Evolutionary conservation across 2,113 vertebrate genomes (phyloP).

Genomic region (Leptobrachium leishanense): DNA sequence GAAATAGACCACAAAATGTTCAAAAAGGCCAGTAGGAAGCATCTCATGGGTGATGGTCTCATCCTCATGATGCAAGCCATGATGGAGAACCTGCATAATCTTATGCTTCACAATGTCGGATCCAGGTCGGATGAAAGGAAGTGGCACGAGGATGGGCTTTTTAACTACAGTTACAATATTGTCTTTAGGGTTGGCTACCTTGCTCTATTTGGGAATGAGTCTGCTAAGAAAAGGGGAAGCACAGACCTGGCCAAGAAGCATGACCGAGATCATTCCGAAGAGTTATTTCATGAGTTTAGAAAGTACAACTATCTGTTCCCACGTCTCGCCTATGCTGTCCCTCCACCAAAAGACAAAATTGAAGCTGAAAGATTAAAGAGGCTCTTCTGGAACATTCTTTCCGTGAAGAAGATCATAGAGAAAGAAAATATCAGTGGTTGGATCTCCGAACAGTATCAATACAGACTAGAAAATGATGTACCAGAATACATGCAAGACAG

Average conservation of each 20-base stretch:
- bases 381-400: slow-evolving; percentile 75
- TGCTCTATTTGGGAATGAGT: slow-evolving; percentile 76
- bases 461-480: slow-evolving; percentile 59
- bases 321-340: slow-evolving; percentile 69
- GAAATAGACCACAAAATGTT: not conserved
- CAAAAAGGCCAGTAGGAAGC: slow-evolving; percentile 61
- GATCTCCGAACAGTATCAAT: slow-evolving; percentile 68
- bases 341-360: slow-evolving; percentile 66
- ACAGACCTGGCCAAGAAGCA: slow-evolving; percentile 60
- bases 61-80: slow-evolving; percentile 72
- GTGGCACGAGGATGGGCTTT: slow-evolving; percentile 81
- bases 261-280: slow-evolving; percentile 67
- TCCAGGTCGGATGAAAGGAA: slow-evolving; percentile 21
- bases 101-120: slow-evolving; percentile 65
- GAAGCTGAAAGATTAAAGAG: slow-evolving; percentile 69
- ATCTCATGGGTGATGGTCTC: slow-evolving; percentile 81
- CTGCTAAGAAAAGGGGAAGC: slow-evolving; percentile 5
- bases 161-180: slow-evolving; percentile 79
- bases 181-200: slow-evolving; percentile 86
- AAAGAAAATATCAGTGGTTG: slow-evolving; percentile 82
- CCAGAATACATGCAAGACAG: slow-evolving; percentile 69
- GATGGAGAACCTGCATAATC: slow-evolving; percentile 75
- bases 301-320: slow-evolving; percentile 86
- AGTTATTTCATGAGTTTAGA: slow-evolving; percentile 66
- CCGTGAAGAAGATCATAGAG: slow-evolving; percentile 57